These are phyloP conservation scores for Junonia oenone DNA, from an alignment of 2,888 invertebrate genomes.

Conservation along the genomic window DNA sequence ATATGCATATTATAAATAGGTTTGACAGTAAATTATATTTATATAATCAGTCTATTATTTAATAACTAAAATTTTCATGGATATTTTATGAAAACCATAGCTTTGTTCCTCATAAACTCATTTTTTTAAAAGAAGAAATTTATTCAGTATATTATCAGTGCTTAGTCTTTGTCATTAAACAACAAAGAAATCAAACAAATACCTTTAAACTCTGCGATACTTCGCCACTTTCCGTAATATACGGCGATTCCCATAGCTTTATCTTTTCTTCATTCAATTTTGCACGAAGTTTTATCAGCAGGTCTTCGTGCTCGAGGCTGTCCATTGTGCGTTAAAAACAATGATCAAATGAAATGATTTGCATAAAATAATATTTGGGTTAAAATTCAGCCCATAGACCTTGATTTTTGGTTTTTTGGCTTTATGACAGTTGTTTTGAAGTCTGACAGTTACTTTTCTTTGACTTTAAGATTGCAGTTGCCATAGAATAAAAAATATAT, in stretches of 20 bases:
- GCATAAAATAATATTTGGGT: conserved; percentile 1
- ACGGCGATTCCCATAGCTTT: conserved; percentile 88
- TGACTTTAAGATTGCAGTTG: too few relatives aligned
- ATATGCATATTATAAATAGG: too few relatives aligned
- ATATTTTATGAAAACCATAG: too few relatives aligned
- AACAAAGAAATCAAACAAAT: neutral
- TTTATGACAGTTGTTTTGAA: neutral
- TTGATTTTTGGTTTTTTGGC: too few relatives aligned
- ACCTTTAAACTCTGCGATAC: conserved; percentile 73
- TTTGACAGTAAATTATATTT: too few relatives aligned
- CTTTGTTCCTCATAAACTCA: too few relatives aligned
- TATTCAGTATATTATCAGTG: too few relatives aligned
- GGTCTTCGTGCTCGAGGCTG: conserved; percentile 78
- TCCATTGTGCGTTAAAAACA: conserved; percentile 43
- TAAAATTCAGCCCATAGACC: neutral
- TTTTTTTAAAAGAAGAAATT: too few relatives aligned
- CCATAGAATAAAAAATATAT: too few relatives aligned
- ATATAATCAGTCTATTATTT: too few relatives aligned
- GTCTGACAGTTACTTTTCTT: too few relatives aligned
- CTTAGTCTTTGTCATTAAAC: neutral
- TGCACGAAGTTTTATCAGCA: conserved; percentile 82
- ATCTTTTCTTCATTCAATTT: conserved; percentile 83
- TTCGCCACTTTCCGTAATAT: conserved; percentile 57
- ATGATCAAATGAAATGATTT: conserved; percentile 3
- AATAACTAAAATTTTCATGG: too few relatives aligned